These are phyloP conservation scores for Ceratosolen solmsi DNA, from an alignment of 1,140 invertebrate genomes.

Conservation along the genomic window DNA sequence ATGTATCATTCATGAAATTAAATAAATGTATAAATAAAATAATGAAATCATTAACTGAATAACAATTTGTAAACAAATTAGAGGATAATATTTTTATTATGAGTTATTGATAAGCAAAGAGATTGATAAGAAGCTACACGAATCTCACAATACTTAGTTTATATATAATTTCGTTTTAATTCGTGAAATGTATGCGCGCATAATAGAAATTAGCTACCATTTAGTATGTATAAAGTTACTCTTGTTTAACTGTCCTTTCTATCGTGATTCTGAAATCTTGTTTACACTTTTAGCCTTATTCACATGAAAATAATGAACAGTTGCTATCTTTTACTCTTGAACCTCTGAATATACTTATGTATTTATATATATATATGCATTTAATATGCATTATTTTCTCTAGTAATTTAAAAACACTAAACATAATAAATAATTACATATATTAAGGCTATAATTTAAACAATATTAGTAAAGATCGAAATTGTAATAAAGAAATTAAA, in stretches of 20 bases:
- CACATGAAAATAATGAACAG: neutral
- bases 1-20: too few species aligned
- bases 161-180: conserved; percentile 21
- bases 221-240: neutral
- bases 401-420: conserved; percentile 63
- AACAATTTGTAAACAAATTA: neutral
- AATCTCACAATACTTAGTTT: neutral
- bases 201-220: neutral
- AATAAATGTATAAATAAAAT: neutral
- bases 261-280: neutral
- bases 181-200: neutral
- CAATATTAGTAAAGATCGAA: conserved; percentile 45
- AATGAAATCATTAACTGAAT: neutral
- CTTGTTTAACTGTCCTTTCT: neutral
- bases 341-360: neutral
- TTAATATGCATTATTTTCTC: neutral
- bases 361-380: neutral
- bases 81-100: neutral
- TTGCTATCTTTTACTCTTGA: neutral
- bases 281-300: neutral
- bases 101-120: neutral
- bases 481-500: conserved; percentile 3
- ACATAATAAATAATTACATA: conserved; percentile 71
- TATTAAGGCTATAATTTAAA: conserved; percentile 57
- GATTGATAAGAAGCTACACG: neutral